A percentile compares a stretch with the other conserved stretches of the same genome.
Conservation (phyloP, 2,113 vertebrate species). For the Hippocampus barbouri region DNA sequence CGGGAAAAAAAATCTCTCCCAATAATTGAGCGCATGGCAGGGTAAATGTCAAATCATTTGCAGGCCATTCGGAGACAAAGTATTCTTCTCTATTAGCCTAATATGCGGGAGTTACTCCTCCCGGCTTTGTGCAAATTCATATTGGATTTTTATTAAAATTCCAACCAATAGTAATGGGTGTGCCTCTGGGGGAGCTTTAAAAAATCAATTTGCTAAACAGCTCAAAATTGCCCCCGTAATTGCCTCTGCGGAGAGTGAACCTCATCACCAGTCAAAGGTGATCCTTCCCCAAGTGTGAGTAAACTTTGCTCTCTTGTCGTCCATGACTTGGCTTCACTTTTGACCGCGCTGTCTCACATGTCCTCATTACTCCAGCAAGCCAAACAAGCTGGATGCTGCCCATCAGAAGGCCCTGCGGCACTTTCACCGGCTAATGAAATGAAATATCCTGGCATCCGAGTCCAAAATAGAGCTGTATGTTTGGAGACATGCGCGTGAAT, state of each 20-base stretch:
- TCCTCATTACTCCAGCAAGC: slow-evolving; percentile 37
- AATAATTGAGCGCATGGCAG: slow-evolving; percentile 54
- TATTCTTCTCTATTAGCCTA: slow-evolving; percentile 66
- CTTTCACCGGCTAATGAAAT: slow-evolving; percentile 57
- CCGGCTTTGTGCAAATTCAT: slow-evolving; percentile 65
- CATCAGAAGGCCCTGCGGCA: slow-evolving; percentile 48
- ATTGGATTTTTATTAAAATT: slow-evolving; percentile 74
- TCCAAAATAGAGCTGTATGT: slow-evolving; percentile 67
- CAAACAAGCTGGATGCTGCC: slow-evolving; percentile 30
- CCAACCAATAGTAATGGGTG: slow-evolving; percentile 63
- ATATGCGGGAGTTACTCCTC: slow-evolving; percentile 58
- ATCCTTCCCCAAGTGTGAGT: slow-evolving; percentile 44
- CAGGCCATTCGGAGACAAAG: slow-evolving; percentile 40
- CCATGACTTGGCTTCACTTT: slow-evolving; percentile 11
- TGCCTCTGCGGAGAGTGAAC: slow-evolving; percentile 61
- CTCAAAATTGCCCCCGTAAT: slow-evolving; percentile 64
- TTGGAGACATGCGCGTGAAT: slow-evolving; percentile 72
- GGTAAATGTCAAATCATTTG: slow-evolving; percentile 67
- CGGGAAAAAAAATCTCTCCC: slow-evolving; percentile 38
- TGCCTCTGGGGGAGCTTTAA: slow-evolving; percentile 67
- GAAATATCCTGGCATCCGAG: slow-evolving; percentile 56
- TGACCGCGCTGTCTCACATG: slow-evolving; percentile 19
- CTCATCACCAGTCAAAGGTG: slow-evolving; percentile 57
- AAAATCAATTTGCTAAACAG: slow-evolving; percentile 74
- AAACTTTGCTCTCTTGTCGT: slow-evolving; percentile 44